These are phyloP conservation scores for Stramonita haemastoma DNA, from an alignment of 2,888 invertebrate genomes.

Conservation along the genomic window DNA sequence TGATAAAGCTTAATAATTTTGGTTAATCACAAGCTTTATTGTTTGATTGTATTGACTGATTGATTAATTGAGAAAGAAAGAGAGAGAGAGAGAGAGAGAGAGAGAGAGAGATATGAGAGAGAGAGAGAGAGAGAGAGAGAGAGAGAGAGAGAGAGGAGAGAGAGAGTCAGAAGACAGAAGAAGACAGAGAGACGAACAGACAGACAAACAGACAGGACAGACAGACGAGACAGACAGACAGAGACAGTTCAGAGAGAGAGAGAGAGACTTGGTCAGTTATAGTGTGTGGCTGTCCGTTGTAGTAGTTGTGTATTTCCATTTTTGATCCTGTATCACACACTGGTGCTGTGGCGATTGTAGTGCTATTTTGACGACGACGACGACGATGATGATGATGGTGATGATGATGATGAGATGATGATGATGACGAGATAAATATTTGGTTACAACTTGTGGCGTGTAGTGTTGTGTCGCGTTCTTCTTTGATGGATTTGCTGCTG, in stretches of 20 bases:
- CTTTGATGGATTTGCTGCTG: no score
- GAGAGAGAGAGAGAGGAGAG: neutral
- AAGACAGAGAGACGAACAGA: neutral
- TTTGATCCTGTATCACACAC: neutral
- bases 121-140: neutral
- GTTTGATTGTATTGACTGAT: no score
- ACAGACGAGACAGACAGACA: no score
- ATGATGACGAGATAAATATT: neutral
- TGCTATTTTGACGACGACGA: neutral
- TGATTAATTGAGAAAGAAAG: slow-evolving; percentile 14
- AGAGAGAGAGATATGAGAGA: neutral
- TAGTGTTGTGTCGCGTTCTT: no score
- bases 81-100: slow-evolving; percentile 28
- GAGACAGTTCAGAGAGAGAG: no score
- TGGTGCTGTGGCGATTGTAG: neutral
- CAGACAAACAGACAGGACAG: neutral
- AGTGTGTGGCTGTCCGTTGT: neutral
- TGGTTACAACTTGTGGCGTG: no score
- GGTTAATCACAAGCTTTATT: no score
- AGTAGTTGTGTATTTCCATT: neutral
- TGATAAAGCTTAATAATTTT: no score
- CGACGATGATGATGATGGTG: neutral
- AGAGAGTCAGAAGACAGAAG: neutral
- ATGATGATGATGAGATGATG: neutral
- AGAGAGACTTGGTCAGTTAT: neutral